These are phyloP conservation scores for Notolabrus celidotus DNA, from an alignment of 2,797 vertebrate genomes.

Conservation along the genomic window DNA sequence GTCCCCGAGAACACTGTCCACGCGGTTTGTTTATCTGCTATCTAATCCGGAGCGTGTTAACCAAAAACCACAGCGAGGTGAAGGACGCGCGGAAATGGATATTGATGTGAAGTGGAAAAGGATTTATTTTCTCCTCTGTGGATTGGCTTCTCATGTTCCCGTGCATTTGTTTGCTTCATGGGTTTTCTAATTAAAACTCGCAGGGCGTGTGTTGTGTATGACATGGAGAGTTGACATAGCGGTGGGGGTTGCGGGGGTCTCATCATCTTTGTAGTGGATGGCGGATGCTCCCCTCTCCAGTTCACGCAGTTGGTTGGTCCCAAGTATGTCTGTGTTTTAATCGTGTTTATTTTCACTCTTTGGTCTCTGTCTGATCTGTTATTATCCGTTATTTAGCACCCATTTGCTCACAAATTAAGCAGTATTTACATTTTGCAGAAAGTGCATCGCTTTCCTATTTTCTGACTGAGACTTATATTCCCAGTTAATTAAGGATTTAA, in stretches of 20 bases:
- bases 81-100: conserved; percentile 73
- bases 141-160: conserved; percentile 69
- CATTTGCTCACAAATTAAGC: conserved; percentile 2
- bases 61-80: conserved; percentile 77
- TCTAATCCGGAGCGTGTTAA: conserved; percentile 74
- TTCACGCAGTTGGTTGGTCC: conserved; percentile 37
- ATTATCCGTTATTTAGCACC: neutral
- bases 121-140: conserved; percentile 75
- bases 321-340: conserved; percentile 20
- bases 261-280: conserved; percentile 37
- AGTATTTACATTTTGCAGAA: conserved; percentile 23
- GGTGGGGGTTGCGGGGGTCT: conserved; percentile 39
- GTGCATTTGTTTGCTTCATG: conserved; percentile 75
- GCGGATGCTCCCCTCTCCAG: conserved; percentile 6
- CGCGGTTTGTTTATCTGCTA: conserved; percentile 75
- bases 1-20: conserved; percentile 54
- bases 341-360: conserved; percentile 37
- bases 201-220: conserved; percentile 60
- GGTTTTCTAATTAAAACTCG: conserved; percentile 79
- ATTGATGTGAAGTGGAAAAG: conserved; percentile 70
- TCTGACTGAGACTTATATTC: conserved; percentile 42
- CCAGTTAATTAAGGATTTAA: conserved; percentile 55
- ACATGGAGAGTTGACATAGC: conserved; percentile 43
- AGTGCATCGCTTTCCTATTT: conserved; percentile 31
- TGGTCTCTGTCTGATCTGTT: conserved; percentile 14